Base-by-base conservation (phyloP, 2,888 invertebrate genomes). In the Gastracanthus pulcherrimus region DNA sequence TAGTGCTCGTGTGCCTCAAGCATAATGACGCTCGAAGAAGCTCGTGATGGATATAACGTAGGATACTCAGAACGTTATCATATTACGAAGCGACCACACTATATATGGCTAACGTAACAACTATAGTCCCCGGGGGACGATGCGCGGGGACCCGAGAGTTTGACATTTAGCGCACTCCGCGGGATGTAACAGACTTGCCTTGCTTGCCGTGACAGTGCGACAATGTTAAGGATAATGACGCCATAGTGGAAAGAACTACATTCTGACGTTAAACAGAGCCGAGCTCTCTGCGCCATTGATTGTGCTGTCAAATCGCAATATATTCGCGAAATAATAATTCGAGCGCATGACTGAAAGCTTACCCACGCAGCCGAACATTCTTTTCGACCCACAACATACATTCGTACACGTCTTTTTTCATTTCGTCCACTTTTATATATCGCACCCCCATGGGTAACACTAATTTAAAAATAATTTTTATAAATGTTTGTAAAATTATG, bases 101-200 rank as follows among this genome's bases (percentile, higher is more conserved):
- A 2, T 23, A 9, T 51, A 9, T 23, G 23, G 9, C 23, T 7
- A 19, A 13, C 29, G 84, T 87, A 85, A 88, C 88, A 88, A 89
- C 89, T 89, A 89, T 85, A 85, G 80, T 88, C 90, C 86, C 90
- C 16, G 29, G 89, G 87, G 89, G 86, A 84, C 80, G 83, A 79
- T 79, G 85, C 85, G 84, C 86, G 86, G 83, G 86, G 16, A 26
- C 85, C n/a, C 19, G 86, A 86, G 88, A 87, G 88, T 89, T 90
- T 90, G 90, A 90, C 90, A 90, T 90, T 91, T 90, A 89, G 87
- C 89, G 87, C 89, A 87, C 88, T 89, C 89, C 91, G 84, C 82
- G 88, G 89, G 89, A 86, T 31, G 3, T 13, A 2, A 3, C 6
- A 3, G 60, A 13, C 60, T 60, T 16, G 51, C 51, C 51, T 2